Evolutionary conservation across 2,888 invertebrate genomes (phyloP).

Genomic region (Pinctada fucata): DNA sequence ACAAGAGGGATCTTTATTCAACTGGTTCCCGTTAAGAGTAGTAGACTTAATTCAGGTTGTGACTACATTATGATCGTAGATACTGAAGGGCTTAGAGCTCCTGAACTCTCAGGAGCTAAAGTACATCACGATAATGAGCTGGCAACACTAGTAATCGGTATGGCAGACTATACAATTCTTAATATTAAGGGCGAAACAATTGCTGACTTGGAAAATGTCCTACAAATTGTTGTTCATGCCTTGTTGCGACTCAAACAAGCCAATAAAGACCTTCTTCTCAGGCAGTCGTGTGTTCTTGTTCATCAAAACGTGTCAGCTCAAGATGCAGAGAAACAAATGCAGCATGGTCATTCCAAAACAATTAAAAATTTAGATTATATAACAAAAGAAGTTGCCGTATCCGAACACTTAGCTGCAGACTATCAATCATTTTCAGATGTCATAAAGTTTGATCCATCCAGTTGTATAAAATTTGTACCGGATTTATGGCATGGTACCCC

Average conservation of each 20-base stretch:
- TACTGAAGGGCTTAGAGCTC: conserved; percentile 42
- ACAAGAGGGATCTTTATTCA: conserved; percentile 42
- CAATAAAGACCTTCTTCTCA: conserved; percentile 5
- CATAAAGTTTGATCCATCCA: conserved; percentile 28
- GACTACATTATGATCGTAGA: conserved; percentile 39
- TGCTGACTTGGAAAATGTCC: conserved; percentile 30
- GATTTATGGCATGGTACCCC: conserved; percentile 35
- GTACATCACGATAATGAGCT: conserved; percentile 36
- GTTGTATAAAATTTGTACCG: conserved; percentile 29
- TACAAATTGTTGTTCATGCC: conserved; percentile 40
- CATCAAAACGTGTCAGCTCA: conserved; percentile 40
- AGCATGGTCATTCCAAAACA: conserved; percentile 17
- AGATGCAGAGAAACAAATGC: conserved; percentile 14
- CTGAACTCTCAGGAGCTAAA: conserved; percentile 20
- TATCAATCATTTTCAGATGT: conserved; percentile 30
- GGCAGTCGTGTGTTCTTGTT: conserved; percentile 28
- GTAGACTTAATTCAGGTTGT: not conserved
- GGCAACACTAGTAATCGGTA: conserved; percentile 37
- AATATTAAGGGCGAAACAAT: conserved; percentile 42
- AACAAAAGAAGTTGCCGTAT: conserved; percentile 20
- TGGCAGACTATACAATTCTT: conserved; percentile 35
- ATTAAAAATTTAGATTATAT: conserved; percentile 30
- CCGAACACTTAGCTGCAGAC: conserved; percentile 26
- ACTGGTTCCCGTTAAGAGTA: conserved; percentile 10
- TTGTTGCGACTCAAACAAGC: conserved; percentile 37